phyloP scores from a whole-genome alignment of 1,140 invertebrate genomes.

The Drosophila sproati region DNA sequence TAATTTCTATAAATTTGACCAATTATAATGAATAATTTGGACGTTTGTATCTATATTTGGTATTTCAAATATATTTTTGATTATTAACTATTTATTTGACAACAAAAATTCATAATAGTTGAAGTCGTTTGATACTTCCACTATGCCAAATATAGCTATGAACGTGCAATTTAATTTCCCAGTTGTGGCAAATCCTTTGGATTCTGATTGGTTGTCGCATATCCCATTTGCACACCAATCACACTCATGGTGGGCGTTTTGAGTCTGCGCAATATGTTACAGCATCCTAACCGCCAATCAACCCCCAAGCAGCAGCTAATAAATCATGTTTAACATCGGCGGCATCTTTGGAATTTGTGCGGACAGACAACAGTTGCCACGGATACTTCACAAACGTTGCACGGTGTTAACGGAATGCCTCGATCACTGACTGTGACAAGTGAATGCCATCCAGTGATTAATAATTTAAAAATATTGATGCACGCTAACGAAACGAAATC shows the following conservation, averaged over 20 bases:
- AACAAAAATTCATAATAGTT: not conserved
- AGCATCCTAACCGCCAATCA: conserved; percentile 52
- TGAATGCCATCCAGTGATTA: conserved; percentile 59
- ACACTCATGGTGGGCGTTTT: conserved; percentile 40
- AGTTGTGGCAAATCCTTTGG: not conserved
- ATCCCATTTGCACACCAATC: conserved; percentile 43
- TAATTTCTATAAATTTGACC: not conserved
- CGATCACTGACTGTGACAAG: conserved; percentile 50
- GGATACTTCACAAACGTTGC: conserved; percentile 59
- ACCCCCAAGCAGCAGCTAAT: conserved; percentile 40
- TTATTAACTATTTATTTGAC: not conserved
- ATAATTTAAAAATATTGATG: conserved; percentile 77
- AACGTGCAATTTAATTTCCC: conserved; percentile 7
- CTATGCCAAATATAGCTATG: too few species aligned
- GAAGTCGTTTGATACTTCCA: too few species aligned
- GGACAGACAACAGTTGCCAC: conserved; percentile 56
- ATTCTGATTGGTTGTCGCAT: conserved; percentile 42
- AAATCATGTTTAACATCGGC: conserved; percentile 20
- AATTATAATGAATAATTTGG: too few species aligned
- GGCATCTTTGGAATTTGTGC: conserved; percentile 21
- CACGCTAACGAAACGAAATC: conserved; percentile 57
- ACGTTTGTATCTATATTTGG: not conserved
- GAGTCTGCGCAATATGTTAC: conserved; percentile 52
- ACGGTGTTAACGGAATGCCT: conserved; percentile 63
- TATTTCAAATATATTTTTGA: not conserved